These are phyloP conservation scores for Microcebus murinus DNA, from an alignment of 2,113 vertebrate genomes.

Conservation along the genomic window DNA sequence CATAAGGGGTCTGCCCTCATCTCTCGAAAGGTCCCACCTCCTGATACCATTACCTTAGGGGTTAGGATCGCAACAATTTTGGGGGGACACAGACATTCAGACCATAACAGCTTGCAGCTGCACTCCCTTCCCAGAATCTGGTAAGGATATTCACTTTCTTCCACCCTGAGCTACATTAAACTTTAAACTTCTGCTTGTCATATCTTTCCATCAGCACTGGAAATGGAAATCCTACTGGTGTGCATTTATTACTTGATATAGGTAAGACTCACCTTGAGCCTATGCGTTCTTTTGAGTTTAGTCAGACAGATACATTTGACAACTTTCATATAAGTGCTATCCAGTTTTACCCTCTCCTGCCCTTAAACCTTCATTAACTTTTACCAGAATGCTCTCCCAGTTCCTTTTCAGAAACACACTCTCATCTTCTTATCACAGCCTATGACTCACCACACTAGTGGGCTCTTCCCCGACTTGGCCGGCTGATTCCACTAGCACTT, in stretches of 20 bases:
- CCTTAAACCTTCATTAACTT: neutral
- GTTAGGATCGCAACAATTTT: neutral
- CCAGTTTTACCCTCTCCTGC: neutral
- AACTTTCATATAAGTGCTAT: neutral
- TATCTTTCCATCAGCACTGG: neutral
- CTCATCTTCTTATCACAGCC: neutral
- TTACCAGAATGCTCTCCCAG: neutral
- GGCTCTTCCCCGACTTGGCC: neutral
- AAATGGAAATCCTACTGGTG: neutral
- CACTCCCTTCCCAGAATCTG: neutral
- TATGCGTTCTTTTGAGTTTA: neutral
- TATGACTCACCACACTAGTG: neutral
- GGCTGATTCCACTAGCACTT: neutral
- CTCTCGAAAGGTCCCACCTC: neutral
- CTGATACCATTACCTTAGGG: no score
- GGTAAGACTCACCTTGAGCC: neutral
- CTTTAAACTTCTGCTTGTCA: neutral
- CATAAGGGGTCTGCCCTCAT: neutral
- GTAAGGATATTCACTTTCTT: neutral
- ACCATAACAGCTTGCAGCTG: neutral
- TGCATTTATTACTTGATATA: neutral
- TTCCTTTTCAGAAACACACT: neutral
- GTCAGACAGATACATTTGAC: neutral
- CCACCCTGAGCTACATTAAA: neutral
- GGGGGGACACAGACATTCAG: neutral